Percentiles rank a stretch among this genome's conserved stretches.
Evolutionary conservation across 2,113 vertebrate genomes (phyloP).

Genomic region (Sylvia atricapilla): DNA sequence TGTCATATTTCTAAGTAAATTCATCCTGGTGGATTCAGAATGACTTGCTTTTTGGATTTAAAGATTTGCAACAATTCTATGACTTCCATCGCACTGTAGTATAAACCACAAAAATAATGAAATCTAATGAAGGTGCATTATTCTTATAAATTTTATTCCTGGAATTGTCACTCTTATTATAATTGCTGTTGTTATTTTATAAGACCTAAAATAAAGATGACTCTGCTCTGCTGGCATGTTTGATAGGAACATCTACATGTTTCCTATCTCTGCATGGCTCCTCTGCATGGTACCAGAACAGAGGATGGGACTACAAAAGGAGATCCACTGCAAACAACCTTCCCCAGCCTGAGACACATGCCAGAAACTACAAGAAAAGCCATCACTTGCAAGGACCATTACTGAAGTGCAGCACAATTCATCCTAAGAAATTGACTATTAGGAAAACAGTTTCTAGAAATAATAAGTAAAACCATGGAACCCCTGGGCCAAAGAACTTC

Average conservation of each 20-base stretch:
- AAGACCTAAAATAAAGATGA: background rate
- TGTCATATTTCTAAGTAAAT: background rate
- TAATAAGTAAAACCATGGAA: background rate
- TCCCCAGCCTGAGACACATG: fast-evolving
- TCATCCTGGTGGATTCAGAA: background rate
- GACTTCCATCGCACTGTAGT: background rate
- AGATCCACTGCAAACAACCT: background rate
- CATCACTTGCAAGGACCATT: background rate
- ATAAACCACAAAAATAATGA: background rate
- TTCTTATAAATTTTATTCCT: background rate
- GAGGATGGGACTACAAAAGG: background rate
- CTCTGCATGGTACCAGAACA: background rate
- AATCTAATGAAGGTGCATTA: background rate
- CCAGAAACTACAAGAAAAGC: background rate
- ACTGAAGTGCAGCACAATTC: background rate
- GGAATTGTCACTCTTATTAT: fast-evolving
- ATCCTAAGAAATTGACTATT: background rate
- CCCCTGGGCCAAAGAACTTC: background rate
- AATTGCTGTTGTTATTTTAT: background rate
- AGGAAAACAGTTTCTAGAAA: background rate
- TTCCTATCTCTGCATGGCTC: background rate
- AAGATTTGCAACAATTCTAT: background rate
- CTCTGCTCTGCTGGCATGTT: background rate
- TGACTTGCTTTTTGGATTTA: background rate
- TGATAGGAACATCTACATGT: background rate